Base-by-base conservation (phyloP, 2,797 vertebrate genomes). In the Eulemur albifrons region DNA sequence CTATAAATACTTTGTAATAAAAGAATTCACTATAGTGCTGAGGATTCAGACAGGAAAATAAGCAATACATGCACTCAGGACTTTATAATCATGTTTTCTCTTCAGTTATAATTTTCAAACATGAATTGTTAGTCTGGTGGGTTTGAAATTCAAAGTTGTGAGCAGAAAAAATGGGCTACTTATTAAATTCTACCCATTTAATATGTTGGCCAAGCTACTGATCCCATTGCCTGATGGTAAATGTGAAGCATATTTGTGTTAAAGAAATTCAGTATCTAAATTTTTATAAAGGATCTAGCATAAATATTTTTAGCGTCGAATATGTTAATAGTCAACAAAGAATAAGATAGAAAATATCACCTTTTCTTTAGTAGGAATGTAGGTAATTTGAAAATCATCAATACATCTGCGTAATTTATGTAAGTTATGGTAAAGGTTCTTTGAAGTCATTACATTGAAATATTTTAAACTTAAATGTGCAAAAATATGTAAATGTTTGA, bases 391-490 rank as follows among this genome's bases (percentile, higher is more conserved):
- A 83, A 96, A 91, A 18, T 61, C 21, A 54, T 67, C 57, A 43
- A 30, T 12, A 72, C 1, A 32, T 45, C 30, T 79, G 20, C 57
- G 23, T 2, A 38, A 77, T 90, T 94, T 90, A 63, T 35, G 6
- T 61, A 77, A 84, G 2, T 80, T 77, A 85, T 13, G 6, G 5
- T 75, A 63, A 1, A 72, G 20, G 67, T 38, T 82, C n/a, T 23
- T 79, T 69, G 38, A 94, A 32, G 7, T 70, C 32, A 50, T n/a
- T 95, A 75, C 80, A 7, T n/a, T 48, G 38, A 30, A 59, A 12
- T 67, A 70, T 57, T 88, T 92, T 86, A 77, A 94, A 92, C 32
- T 79, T 59, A 59, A 77, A 96, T 83, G 88, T 97, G 12, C 14
- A 82, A n/a, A 94, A 82, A 91, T 72, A 93, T 75, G 63, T 84